Percentiles rank a stretch among this genome's conserved stretches.
Evolutionary conservation across 2,113 vertebrate species (phyloP).

Genomic region (Ammodytes marinus): DNA sequence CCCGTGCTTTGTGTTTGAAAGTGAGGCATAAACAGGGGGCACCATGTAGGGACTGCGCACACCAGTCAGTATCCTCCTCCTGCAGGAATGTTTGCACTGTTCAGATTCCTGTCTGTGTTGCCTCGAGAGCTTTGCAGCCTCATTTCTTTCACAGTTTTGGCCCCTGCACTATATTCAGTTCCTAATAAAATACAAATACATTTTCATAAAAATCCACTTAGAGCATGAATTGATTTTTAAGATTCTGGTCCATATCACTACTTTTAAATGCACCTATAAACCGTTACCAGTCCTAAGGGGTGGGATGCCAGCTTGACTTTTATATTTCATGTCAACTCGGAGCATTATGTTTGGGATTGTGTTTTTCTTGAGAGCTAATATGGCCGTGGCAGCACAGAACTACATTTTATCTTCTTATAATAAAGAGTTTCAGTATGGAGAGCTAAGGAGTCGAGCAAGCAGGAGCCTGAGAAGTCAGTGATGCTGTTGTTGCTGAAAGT

Average conservation of each 20-base stretch:
- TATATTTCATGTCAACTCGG: conserved; percentile 32
- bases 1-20: conserved; percentile 48
- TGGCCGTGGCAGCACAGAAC: background rate
- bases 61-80: conserved; percentile 21
- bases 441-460: conserved; percentile 11
- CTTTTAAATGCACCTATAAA: conserved; percentile 49
- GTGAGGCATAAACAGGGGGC: conserved; percentile 47
- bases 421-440: conserved; percentile 9
- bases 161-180: background rate
- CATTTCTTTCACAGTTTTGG: conserved; percentile 23
- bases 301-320: conserved; percentile 22
- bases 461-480: conserved; percentile 19
- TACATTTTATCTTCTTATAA: conserved; percentile 1
- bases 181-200: conserved; percentile 8
- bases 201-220: conserved; percentile 17
- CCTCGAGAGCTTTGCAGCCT: conserved; percentile 37
- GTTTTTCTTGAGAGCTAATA: conserved; percentile 1
- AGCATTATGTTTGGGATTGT: conserved; percentile 36
- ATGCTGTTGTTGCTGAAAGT: conserved; percentile 36
- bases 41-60: conserved; percentile 58
- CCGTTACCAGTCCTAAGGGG: conserved; percentile 2
- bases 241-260: conserved; percentile 26
- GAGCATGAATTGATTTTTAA: conserved; percentile 1
- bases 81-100: conserved; percentile 58
- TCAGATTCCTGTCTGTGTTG: conserved; percentile 62